Evolutionary conservation across 2,888 invertebrate species (phyloP).

Genomic region (Pristionchus mayeri): DNA sequence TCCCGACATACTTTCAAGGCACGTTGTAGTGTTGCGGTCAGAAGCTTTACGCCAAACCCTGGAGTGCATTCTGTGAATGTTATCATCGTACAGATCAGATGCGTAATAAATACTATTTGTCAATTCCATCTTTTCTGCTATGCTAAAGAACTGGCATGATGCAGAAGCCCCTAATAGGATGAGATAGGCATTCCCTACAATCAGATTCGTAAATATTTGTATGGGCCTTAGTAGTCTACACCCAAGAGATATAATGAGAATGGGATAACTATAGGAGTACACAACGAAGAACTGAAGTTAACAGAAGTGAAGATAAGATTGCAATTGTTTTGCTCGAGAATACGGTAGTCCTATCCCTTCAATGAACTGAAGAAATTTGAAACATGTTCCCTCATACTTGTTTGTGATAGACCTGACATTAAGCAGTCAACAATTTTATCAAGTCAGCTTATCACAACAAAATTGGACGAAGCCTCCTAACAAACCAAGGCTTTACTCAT

Average conservation of each 20-base stretch:
- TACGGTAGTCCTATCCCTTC: background rate
- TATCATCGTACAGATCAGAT: conserved; percentile 6
- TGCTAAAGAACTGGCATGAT: no score
- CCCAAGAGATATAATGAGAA: no score
- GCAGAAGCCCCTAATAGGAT: no score
- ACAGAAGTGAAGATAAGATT: conserved; percentile 2
- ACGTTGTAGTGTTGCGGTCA: conserved; percentile 44
- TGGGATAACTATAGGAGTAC: no score
- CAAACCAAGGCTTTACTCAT: conserved; percentile 81
- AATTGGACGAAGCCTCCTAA: background rate
- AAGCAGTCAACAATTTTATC: conserved; percentile 30
- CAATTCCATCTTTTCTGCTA: background rate
- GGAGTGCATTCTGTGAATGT: conserved; percentile 46
- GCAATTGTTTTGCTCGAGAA: conserved; percentile 4
- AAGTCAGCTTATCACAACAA: background rate
- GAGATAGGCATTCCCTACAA: no score
- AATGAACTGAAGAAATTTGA: background rate
- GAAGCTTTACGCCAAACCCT: background rate
- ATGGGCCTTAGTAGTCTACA: no score
- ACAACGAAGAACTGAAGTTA: background rate
- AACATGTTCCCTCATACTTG: no score
- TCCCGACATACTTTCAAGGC: background rate
- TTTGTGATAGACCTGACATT: background rate
- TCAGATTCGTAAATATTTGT: no score
- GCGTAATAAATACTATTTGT: conserved; percentile 36